Evolutionary conservation across 1,140 invertebrate genomes (phyloP).

Genomic region (Littorina saxatilis): DNA sequence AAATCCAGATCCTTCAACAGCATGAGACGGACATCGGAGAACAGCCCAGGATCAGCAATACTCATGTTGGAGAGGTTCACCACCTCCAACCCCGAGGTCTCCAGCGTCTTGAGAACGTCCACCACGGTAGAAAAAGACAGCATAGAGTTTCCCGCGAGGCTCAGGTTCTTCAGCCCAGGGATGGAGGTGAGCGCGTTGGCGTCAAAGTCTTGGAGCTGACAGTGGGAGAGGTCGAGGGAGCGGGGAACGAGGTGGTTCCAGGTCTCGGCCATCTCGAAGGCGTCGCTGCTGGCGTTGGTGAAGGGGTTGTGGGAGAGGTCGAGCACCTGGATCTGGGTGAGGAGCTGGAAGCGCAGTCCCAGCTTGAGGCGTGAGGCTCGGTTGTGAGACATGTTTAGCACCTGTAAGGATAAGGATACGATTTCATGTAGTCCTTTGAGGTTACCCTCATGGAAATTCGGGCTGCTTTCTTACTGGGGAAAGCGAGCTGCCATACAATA

Average conservation of each 20-base stretch:
- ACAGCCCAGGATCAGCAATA: constrained; percentile 25
- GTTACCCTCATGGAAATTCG: too few species aligned
- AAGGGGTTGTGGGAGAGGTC: constrained; percentile 64
- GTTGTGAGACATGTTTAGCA: constrained; percentile 66
- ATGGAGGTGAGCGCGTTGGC: constrained; percentile 47
- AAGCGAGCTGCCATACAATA: too few species aligned
- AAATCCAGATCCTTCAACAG: constrained; percentile 47
- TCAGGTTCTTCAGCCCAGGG: constrained; percentile 51
- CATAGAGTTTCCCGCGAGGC: constrained; percentile 56
- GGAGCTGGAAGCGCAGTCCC: constrained; percentile 59
- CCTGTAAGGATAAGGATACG: background rate
- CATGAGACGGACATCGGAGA: constrained; percentile 32
- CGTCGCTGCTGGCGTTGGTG: constrained; percentile 41
- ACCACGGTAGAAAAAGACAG: constrained; percentile 49
- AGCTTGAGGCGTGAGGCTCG: constrained; percentile 51
- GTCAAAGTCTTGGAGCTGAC: constrained; percentile 59
- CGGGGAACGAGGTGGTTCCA: constrained; percentile 55
- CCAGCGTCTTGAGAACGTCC: constrained; percentile 48
- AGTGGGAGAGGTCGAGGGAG: constrained; percentile 59
- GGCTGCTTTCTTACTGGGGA: too few species aligned
- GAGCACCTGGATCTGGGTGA: constrained; percentile 48
- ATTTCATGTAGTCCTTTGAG: too few species aligned
- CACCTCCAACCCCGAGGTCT: constrained; percentile 39
- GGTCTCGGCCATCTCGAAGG: constrained; percentile 53
- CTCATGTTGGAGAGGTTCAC: constrained; percentile 50